Percentiles rank a stretch among this genome's conserved stretches.
phyloP scores from a whole-genome alignment of 2,113 vertebrate species.

The Pan troglodytes region NHGRI_mPanTro3-v2.1_pri NC_072408.2:27777001-27777500 shows the following conservation, averaged over 20 bases:
- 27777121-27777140: neutral
- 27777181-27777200: neutral
- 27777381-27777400: constrained; percentile 95
- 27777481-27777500: neutral
- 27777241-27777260: neutral
- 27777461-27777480: constrained; percentile 92
- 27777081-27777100: neutral
- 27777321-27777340: constrained; percentile 90
- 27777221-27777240: neutral
- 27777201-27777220: neutral
- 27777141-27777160: neutral
- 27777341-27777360: constrained; percentile 95
- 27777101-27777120: neutral
- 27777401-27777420: constrained; percentile 99
- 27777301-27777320: constrained; percentile 59
- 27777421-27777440: constrained; percentile 95
- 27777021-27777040: neutral
- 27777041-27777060: neutral
- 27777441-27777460: constrained; percentile 94
- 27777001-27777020: neutral
- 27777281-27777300: neutral
- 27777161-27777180: neutral
- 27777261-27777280: neutral
- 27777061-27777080: neutral
- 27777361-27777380: constrained; percentile 93